Base-by-base conservation (phyloP, 2,113 vertebrate species). In the Actinemys pallida region DNA sequence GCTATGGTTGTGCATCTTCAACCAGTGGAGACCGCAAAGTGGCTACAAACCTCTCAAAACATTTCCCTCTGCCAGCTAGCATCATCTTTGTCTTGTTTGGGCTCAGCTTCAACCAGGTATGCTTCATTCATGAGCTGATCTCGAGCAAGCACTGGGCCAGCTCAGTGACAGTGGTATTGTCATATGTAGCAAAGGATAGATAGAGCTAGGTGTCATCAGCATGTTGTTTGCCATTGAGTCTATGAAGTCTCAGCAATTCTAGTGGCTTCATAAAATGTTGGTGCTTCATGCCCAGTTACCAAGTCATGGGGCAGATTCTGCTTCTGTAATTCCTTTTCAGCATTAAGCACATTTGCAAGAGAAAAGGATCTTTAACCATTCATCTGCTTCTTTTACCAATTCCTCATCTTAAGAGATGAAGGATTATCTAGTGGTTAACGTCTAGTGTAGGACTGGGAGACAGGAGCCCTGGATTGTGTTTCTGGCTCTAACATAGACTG, bases 381-480 rank as follows among this genome's bases (percentile, higher is more conserved):
- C 54, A 22, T 10, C 42, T 31, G 29, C 29, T n/a, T 8, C 85
- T 78, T 78, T 87, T 56, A 86, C 52, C 39, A 76, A 45, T 24
- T 76, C 24, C 39, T 11, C 72, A 76, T 25, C 6, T 76, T 76
- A 76, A 76, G 39, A 22, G 10, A 53, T 17, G 65, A 52, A 53
- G 49, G 47, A 53, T n/a, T 72, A 31, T 24, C 20, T 8, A n/a
- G 45, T 5, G 52, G 16, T 39, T 39, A 86, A 65, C 27, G 35
- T 69, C 16, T 69, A n/a, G 19, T 42, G 31, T 10, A 78, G 53
- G 54, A 87, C 42, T 42, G 50, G 25, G 24, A 52, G 24, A 17
- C 2, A 2, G 0, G 0, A 45, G 24, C n/a, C 53, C 20, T 17
- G 24, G 62, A 16, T 13, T 79, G 2, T 14, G 13, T 24, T 89